Conservation (phyloP, 1,140 invertebrate species). For the Hylaeus anthracinus region DNA sequence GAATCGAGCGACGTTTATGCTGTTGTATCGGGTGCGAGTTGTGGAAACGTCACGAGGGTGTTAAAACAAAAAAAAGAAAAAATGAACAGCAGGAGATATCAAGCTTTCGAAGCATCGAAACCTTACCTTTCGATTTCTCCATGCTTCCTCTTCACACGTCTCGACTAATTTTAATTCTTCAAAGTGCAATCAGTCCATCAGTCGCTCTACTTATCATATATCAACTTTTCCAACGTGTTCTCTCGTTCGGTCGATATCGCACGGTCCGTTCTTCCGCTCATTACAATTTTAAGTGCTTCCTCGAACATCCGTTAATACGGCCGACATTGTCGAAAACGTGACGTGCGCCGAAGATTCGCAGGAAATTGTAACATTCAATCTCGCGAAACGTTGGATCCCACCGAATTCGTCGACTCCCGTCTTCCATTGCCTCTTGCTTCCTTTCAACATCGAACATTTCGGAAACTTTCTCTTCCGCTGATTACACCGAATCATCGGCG, state of each 20-base stretch:
- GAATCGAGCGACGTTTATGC: too few relatives aligned
- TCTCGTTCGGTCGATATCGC: conserved; percentile 1
- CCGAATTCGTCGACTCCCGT: neutral
- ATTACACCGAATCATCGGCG: neutral
- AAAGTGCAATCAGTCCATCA: neutral
- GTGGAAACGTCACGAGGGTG: too few relatives aligned
- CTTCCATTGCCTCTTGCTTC: neutral
- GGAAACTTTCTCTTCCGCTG: neutral
- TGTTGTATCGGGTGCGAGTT: too few relatives aligned
- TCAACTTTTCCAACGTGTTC: neutral
- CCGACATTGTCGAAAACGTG: neutral
- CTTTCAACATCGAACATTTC: neutral
- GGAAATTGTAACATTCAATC: neutral
- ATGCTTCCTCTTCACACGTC: neutral
- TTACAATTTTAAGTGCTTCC: conserved; percentile 16
- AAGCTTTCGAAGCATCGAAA: neutral
- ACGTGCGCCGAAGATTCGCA: neutral
- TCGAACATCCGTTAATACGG: neutral
- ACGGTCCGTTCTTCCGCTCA: conserved; percentile 10
- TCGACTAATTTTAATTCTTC: neutral
- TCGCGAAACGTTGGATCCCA: neutral
- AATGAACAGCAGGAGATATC: neutral
- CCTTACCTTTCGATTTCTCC: too few relatives aligned
- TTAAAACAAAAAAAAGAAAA: too few relatives aligned
- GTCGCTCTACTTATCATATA: neutral